Base-by-base conservation (phyloP, 2,797 vertebrate genomes). In the Antennarius maculatus region DNA sequence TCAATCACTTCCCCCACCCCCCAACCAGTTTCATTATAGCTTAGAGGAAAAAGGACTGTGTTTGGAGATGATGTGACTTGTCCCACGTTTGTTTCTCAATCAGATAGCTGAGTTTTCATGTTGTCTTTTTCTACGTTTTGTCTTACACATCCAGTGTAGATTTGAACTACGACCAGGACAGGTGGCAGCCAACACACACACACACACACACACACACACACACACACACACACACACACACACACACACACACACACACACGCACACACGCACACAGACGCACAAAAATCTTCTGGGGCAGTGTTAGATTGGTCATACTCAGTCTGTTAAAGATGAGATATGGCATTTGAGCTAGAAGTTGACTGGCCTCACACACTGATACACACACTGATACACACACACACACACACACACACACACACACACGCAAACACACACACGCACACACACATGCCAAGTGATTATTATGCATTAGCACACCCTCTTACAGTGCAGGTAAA, bases 261-360 rank as follows among this genome's bases (percentile, higher is more conserved):
- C 23, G 2, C 37, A 34, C 11, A 58, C 48, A 61, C 57, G 64
- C 67, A 62, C 61, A 46, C 52, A 53, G 16, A 8, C 48, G 71
- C 47, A 34, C 31, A 5, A 34, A 5, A 5, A 34, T 58, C 45
- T 54, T 81, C 87, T 66, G 69, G 76, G 74, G 80, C 79, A 67
- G 71, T 76, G 78, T 83, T 78, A 72, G 82, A 87, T 88, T 88
- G 83, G 87, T 86, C 86, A 86, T 81, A 85, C 77, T 75, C 17
- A 74, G 75, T 71, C 79, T 83, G 82, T 68, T 78, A 69, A 80
- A 89, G 60, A 89, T 85, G 74, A 84, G 84, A 88, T 89, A 77
- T 76, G 63, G 76, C 47, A 56, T 57, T 71, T 43, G 39, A 81
- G 76, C 76, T 80, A 72, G 62, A 69, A 76, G 69, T 55, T 66